Percentiles rank a stretch among this genome's conserved stretches.
Conservation (phyloP, 64 coral and sea anemone species). For the Pocillopora damicornis region DNA sequence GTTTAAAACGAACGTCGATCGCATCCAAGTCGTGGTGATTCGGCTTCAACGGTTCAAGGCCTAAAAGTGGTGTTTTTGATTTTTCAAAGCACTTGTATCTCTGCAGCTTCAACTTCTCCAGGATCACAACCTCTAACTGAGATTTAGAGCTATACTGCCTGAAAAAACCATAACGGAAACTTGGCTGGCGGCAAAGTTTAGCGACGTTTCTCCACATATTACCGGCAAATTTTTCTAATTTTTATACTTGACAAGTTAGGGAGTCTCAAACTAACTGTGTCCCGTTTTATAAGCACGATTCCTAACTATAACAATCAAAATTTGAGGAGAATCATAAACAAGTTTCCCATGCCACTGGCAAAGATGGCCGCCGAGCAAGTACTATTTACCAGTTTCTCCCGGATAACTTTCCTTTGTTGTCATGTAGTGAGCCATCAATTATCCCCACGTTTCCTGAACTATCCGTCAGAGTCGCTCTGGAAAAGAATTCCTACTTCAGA, state of each 20-base stretch:
- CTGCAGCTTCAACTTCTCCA: constrained; percentile 66
- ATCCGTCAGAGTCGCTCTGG: no score
- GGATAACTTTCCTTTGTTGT: not conserved
- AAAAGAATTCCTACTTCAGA: no score
- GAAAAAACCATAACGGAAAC: not conserved
- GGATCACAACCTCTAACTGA: constrained; percentile 14
- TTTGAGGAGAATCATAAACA: not conserved
- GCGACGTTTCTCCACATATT: constrained; percentile 9
- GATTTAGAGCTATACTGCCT: constrained; percentile 7
- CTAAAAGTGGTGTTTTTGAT: not conserved
- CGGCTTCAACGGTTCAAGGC: constrained; percentile 59
- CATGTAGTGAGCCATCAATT: not conserved
- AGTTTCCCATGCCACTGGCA: not conserved
- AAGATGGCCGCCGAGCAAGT: not conserved
- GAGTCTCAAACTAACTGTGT: not conserved
- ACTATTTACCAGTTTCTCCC: not conserved
- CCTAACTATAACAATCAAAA: not conserved
- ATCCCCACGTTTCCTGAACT: not conserved
- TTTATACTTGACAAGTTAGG: not conserved
- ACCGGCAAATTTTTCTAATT: no score
- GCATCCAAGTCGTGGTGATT: constrained; percentile 73
- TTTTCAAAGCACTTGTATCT: constrained; percentile 55
- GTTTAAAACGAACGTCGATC: constrained; percentile 55
- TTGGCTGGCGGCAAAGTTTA: not conserved
- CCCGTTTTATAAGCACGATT: not conserved